phyloP scores from a whole-genome alignment of 2,797 vertebrate species.

The Enteromius fasciolatus region DNA sequence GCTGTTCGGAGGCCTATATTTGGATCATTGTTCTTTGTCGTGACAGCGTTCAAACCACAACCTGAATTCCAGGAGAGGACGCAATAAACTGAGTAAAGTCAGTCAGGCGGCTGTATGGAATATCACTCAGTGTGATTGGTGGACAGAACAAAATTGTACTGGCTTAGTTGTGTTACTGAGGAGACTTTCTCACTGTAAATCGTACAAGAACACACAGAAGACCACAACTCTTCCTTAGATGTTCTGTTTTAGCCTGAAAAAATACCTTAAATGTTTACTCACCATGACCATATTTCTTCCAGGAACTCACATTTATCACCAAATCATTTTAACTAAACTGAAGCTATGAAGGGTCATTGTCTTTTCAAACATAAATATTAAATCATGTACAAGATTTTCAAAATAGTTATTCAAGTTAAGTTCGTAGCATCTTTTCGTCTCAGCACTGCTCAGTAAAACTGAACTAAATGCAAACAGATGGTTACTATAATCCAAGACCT shows the following conservation, averaged over 20 bases:
- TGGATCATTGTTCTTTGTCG: conserved; percentile 46
- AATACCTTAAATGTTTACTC: conserved; percentile 39
- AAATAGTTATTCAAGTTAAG: not conserved
- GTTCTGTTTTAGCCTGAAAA: conserved; percentile 28
- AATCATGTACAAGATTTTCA: not conserved
- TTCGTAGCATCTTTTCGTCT: not conserved
- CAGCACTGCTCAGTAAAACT: not conserved
- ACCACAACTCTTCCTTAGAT: not conserved
- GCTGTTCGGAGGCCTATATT: conserved; percentile 50
- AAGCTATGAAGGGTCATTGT: not conserved
- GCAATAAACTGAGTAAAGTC: conserved; percentile 44
- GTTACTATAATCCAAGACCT: not conserved
- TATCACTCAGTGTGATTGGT: conserved; percentile 47
- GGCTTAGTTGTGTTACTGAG: conserved; percentile 37
- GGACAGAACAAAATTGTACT: conserved; percentile 31
- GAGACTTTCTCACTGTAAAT: conserved; percentile 48
- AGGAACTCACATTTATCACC: conserved; percentile 6
- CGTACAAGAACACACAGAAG: conserved; percentile 29
- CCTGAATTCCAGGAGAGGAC: conserved; percentile 46
- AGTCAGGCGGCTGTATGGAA: conserved; percentile 50
- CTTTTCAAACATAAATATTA: not conserved
- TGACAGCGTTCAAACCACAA: conserved; percentile 52
- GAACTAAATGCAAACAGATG: conserved; percentile 12
- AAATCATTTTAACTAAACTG: not conserved
- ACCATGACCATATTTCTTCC: conserved; percentile 2